Conservation (phyloP, 2,888 invertebrate species). For the Drosophila niveifrons region DNA sequence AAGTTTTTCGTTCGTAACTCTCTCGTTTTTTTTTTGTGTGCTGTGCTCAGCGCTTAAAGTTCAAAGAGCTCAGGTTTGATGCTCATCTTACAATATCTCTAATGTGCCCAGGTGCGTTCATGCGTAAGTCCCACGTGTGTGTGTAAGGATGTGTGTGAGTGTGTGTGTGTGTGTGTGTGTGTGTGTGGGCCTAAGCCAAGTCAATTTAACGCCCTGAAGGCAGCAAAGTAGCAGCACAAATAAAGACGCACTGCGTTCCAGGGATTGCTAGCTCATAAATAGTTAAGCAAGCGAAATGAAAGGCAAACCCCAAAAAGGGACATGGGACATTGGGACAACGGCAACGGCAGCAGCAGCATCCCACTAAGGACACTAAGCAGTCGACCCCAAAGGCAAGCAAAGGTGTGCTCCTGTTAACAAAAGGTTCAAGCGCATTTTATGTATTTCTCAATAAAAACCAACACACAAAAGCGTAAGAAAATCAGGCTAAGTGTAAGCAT, state of each 20-base stretch:
- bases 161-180: constrained; percentile 11
- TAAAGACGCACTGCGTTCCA: constrained; percentile 76
- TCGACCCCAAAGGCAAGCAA: constrained; percentile 44
- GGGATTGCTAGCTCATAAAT: constrained; percentile 78
- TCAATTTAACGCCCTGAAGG: constrained; percentile 78
- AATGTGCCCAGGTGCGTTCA: constrained; percentile 58
- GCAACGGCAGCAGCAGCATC: constrained; percentile 9
- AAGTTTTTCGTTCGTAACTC: constrained; percentile 40
- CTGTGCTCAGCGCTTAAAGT: constrained; percentile 57
- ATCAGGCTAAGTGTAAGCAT: constrained; percentile 78
- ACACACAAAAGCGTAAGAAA: constrained; percentile 63
- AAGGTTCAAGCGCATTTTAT: constrained; percentile 76
- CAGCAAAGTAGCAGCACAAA: constrained; percentile 80
- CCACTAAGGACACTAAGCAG: constrained; percentile 27
- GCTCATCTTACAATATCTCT: constrained; percentile 45
- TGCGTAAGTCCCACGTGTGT: constrained; percentile 52
- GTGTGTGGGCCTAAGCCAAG: constrained; percentile 58
- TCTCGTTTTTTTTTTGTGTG: neutral
- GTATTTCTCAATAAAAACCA: constrained; percentile 72
- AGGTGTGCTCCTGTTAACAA: constrained; percentile 72
- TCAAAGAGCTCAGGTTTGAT: constrained; percentile 49
- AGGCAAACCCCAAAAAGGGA: constrained; percentile 59
- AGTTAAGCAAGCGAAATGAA: constrained; percentile 77
- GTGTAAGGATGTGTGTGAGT: neutral
- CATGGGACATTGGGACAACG: constrained; percentile 22